Percentiles rank a stretch among this genome's conserved stretches.
Evolutionary conservation across 2,113 vertebrate species (phyloP).

Genomic region (Antigone vipio): DNA sequence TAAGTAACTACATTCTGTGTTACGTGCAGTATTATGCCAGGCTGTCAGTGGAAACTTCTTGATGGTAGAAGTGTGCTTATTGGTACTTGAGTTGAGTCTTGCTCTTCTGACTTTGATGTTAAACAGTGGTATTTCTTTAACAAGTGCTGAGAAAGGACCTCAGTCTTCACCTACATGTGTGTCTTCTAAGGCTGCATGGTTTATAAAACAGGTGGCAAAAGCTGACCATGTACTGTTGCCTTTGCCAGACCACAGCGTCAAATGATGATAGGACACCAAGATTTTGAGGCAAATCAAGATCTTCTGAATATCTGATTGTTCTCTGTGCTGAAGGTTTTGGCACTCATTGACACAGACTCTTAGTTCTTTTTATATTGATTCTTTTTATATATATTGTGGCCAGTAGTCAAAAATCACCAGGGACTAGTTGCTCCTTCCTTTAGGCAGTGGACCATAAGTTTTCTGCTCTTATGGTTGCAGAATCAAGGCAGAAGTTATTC

Average conservation of each 20-base stretch:
- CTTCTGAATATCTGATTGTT: neutral
- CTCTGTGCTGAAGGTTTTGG: neutral
- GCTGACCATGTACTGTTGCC: neutral
- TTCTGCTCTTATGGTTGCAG: neutral
- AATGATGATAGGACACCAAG: neutral
- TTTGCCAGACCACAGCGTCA: neutral
- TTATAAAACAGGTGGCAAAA: neutral
- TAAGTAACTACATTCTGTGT: fast-evolving
- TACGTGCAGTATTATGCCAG: neutral
- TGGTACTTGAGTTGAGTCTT: neutral
- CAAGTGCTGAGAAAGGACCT: neutral
- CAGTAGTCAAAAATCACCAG: neutral
- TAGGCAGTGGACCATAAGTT: neutral
- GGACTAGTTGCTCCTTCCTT: neutral
- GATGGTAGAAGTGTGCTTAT: neutral
- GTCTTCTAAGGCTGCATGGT: neutral
- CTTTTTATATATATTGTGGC: neutral
- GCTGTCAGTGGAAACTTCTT: neutral
- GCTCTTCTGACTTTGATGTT: neutral
- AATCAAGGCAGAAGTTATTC: neutral
- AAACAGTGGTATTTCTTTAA: neutral
- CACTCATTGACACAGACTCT: neutral
- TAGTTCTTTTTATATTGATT: neutral
- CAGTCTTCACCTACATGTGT: neutral
- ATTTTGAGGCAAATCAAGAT: neutral